Evolutionary conservation across 1,140 invertebrate genomes (phyloP).

Genomic region (Drosophila kurseongensis): DNA sequence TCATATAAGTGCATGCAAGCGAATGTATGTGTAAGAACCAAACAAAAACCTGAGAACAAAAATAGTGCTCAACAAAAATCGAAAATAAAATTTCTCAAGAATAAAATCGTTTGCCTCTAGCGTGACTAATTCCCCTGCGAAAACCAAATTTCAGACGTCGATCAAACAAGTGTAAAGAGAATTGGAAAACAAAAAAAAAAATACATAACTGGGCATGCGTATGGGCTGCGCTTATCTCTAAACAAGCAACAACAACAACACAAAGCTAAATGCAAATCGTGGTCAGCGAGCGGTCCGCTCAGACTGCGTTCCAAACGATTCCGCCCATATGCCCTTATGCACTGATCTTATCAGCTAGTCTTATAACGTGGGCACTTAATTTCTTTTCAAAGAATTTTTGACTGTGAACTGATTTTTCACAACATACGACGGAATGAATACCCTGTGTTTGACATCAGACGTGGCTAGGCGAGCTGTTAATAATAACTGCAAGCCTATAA

Average conservation of each 20-base stretch:
- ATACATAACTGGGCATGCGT: not conserved
- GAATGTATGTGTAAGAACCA: too few species aligned
- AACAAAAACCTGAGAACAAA: too few species aligned
- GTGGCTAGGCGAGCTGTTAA: not conserved
- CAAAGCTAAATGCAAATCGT: not conserved
- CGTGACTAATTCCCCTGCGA: too few species aligned
- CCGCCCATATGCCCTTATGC: too few species aligned
- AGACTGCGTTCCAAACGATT: not conserved
- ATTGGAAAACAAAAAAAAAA: not conserved
- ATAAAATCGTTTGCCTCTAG: too few species aligned
- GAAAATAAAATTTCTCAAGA: too few species aligned
- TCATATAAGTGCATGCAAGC: too few species aligned
- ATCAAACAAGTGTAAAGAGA: not conserved
- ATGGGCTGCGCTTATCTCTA: not conserved
- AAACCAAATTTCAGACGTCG: not conserved
- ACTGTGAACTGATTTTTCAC: too few species aligned
- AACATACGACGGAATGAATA: not conserved
- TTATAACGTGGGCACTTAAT: too few species aligned
- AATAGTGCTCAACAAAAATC: too few species aligned
- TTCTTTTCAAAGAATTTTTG: not conserved
- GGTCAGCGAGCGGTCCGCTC: not conserved
- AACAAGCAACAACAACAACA: not conserved
- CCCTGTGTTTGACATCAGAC: not conserved
- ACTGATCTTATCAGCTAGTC: too few species aligned
- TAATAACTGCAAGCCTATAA: not conserved